Percentiles rank a stretch among this genome's conserved stretches.
Evolutionary conservation across 2,113 vertebrate genomes (phyloP).

Genomic region (Pterocles burchelli): DNA sequence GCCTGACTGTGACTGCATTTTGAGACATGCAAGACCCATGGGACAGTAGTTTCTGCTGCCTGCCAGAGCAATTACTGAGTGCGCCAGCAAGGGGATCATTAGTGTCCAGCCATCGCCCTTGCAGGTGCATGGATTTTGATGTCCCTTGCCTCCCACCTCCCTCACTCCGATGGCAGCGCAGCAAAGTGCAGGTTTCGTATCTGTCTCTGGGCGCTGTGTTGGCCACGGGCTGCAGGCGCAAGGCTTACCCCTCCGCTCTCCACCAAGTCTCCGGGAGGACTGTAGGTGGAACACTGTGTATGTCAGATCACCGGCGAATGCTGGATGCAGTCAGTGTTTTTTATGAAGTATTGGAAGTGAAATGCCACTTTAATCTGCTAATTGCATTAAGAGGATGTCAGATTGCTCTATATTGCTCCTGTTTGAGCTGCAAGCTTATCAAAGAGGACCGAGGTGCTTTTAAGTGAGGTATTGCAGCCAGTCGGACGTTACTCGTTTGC

Average conservation of each 20-base stretch:
- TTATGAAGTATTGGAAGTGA: conserved; percentile 39
- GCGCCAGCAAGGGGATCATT: accelerated
- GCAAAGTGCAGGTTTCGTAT: background rate
- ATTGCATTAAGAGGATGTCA: conserved; percentile 45
- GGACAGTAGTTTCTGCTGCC: background rate
- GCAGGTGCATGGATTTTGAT: background rate
- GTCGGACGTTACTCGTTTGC: conserved; percentile 23
- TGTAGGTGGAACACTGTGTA: conserved; percentile 40
- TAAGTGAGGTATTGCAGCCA: conserved; percentile 1
- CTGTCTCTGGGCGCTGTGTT: background rate
- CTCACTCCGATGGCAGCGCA: no score
- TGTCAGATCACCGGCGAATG: background rate
- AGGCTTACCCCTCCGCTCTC: background rate
- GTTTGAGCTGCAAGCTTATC: conserved; percentile 32
- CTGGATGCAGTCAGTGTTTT: background rate
- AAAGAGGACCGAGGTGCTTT: conserved; percentile 35
- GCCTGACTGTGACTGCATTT: background rate
- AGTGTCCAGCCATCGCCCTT: background rate
- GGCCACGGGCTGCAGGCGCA: accelerated
- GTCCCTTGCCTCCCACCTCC: no score
- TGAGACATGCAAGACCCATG: background rate
- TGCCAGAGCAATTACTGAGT: background rate
- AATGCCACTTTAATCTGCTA: conserved; percentile 58
- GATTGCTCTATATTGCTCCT: background rate
- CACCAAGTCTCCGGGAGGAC: background rate